Evolutionary conservation across 2,797 vertebrate species (phyloP).

Genomic region (Channa striata): DNA sequence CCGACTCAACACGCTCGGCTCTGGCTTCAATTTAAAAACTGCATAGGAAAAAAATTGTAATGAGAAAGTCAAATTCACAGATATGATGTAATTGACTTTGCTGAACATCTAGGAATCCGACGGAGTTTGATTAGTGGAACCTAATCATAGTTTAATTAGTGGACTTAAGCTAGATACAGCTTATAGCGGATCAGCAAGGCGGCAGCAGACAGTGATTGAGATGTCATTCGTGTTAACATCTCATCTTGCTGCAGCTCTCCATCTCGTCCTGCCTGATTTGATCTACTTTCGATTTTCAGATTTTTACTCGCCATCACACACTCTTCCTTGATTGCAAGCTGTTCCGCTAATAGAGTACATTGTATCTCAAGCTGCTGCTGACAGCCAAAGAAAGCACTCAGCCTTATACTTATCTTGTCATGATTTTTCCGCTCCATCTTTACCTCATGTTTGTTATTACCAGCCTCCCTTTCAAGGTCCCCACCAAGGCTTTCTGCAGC

Average conservation of each 20-base stretch:
- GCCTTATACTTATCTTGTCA: slow-evolving; percentile 54
- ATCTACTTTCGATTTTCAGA: slow-evolving; percentile 55
- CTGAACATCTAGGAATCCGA: slow-evolving; percentile 81
- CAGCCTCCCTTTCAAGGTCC: slow-evolving; percentile 38
- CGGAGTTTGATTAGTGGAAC: slow-evolving; percentile 81
- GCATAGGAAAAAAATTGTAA: slow-evolving; percentile 72
- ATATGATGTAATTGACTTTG: slow-evolving; percentile 86
- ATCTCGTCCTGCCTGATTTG: slow-evolving; percentile 53
- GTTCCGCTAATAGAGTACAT: slow-evolving; percentile 57
- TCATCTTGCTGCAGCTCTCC: slow-evolving; percentile 48
- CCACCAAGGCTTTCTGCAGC: slow-evolving; percentile 25
- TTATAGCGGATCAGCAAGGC: slow-evolving; percentile 50
- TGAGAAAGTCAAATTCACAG: slow-evolving; percentile 86
- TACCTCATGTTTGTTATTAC: slow-evolving; percentile 50
- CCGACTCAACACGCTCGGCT: slow-evolving; percentile 72
- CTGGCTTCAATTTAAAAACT: slow-evolving; percentile 83
- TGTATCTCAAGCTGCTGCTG: slow-evolving; percentile 55
- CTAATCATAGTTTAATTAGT: slow-evolving; percentile 85
- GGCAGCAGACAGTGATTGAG: slow-evolving; percentile 67
- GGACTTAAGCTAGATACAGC: slow-evolving; percentile 71
- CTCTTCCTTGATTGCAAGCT: slow-evolving; percentile 64
- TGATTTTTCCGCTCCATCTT: slow-evolving; percentile 44
- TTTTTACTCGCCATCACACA: slow-evolving; percentile 50
- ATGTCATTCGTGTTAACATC: slow-evolving; percentile 62
- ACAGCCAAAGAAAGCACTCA: slow-evolving; percentile 53